Conservation (phyloP, 2,113 vertebrate genomes). For the Ramphastos sulfuratus region DNA sequence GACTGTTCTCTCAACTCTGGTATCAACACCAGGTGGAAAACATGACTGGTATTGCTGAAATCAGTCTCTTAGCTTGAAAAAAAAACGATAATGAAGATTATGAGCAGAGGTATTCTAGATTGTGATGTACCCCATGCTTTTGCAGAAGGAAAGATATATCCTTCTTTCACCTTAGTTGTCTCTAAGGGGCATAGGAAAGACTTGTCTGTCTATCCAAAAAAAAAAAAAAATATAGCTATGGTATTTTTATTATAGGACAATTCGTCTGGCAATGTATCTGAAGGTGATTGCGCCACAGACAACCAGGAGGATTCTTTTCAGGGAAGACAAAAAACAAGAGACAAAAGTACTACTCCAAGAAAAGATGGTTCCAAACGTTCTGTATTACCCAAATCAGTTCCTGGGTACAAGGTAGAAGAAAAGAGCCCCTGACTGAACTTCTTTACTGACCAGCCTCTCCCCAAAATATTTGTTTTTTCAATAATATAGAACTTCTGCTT, state of each 20-base stretch:
- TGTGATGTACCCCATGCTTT: neutral
- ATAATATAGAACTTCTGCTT: slow-evolving; percentile 64
- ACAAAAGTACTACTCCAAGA: slow-evolving; percentile 83
- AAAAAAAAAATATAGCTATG: slow-evolving; percentile 51
- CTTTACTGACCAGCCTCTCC: slow-evolving; percentile 76
- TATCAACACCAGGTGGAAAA: neutral
- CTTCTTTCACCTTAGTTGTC: slow-evolving; percentile 1
- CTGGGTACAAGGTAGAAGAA: slow-evolving; percentile 99
- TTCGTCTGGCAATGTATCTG: slow-evolving; percentile 93
- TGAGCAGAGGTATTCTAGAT: neutral
- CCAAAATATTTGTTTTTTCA: slow-evolving; percentile 67
- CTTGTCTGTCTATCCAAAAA: slow-evolving; percentile 49
- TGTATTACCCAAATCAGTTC: slow-evolving; percentile 89
- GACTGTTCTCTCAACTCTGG: neutral
- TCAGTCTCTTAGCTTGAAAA: neutral
- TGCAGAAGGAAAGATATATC: slow-evolving; percentile 15
- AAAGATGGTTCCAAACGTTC: slow-evolving; percentile 90
- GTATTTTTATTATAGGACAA: slow-evolving; percentile 84
- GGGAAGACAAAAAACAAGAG: slow-evolving; percentile 89
- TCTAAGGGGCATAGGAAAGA: slow-evolving; percentile 23
- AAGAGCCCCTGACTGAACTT: slow-evolving; percentile 96
- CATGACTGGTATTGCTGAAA: neutral
- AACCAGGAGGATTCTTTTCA: slow-evolving; percentile 87
- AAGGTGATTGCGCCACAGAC: slow-evolving; percentile 87
- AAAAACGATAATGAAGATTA: neutral